These are phyloP conservation scores for Heteromyza rotundicornis DNA, from an alignment of 2,888 invertebrate species.

Conservation along the genomic window DNA sequence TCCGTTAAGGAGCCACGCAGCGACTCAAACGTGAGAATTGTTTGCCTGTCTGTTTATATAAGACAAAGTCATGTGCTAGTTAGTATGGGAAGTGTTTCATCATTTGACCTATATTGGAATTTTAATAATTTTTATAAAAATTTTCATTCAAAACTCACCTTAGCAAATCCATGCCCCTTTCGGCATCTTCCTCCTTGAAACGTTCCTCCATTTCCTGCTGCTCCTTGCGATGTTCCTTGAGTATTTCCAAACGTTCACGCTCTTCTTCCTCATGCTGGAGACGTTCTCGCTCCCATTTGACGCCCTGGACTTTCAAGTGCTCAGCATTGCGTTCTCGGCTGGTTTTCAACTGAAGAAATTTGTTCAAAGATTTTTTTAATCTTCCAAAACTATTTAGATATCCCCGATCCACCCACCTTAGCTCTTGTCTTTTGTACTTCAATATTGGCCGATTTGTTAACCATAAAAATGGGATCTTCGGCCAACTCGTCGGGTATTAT, in stretches of 20 bases:
- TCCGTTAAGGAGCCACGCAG: not conserved
- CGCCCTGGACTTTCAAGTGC: slow-evolving; percentile 57
- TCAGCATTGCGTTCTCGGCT: slow-evolving; percentile 60
- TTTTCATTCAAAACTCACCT: slow-evolving; percentile 40
- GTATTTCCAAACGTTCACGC: slow-evolving; percentile 44
- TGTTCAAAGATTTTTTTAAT: not conserved
- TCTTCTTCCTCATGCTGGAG: slow-evolving; percentile 55
- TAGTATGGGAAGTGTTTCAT: not conserved
- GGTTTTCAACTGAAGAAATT: slow-evolving; percentile 55
- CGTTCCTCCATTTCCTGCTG: slow-evolving; percentile 51
- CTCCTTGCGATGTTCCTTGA: slow-evolving; percentile 43
- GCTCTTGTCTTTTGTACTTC: slow-evolving; percentile 64
- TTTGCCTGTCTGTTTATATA: not conserved
- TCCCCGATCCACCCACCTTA: slow-evolving; percentile 56
- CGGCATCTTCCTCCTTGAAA: slow-evolving; percentile 53
- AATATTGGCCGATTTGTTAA: slow-evolving; percentile 64
- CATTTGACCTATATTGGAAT: not conserved
- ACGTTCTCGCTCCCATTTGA: slow-evolving; percentile 61
- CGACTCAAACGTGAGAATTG: not conserved
- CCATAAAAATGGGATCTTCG: slow-evolving; percentile 70
- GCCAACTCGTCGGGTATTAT: slow-evolving; percentile 68
- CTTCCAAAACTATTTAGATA: not conserved
- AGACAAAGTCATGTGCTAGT: not conserved
- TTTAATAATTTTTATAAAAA: not conserved
- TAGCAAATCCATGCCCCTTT: slow-evolving; percentile 57